Evolutionary conservation across 1,140 invertebrate species (phyloP).

Genomic region (Liolophura sinensis): DNA sequence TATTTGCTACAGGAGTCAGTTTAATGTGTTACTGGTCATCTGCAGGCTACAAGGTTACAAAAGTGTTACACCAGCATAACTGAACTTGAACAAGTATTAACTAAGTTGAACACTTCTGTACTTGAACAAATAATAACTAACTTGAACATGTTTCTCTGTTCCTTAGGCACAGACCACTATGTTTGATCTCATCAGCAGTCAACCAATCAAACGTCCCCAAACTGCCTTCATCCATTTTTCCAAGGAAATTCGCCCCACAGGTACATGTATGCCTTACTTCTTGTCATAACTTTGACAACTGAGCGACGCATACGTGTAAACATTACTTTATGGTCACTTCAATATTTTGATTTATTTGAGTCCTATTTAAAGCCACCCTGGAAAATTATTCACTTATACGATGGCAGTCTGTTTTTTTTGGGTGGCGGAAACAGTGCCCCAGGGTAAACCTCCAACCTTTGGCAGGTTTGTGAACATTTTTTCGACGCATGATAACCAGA

Average conservation of each 20-base stretch:
- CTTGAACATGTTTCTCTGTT: not conserved
- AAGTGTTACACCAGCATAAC: too few relatives aligned
- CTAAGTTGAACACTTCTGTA: too few relatives aligned
- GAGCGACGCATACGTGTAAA: not conserved
- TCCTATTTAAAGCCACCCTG: not conserved
- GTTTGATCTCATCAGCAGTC: conserved; percentile 29
- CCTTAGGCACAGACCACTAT: conserved; percentile 16
- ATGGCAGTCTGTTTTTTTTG: too few relatives aligned
- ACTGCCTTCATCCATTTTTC: conserved; percentile 13
- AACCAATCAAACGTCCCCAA: conserved; percentile 21
- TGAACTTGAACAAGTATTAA: too few relatives aligned
- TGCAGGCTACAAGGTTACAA: too few relatives aligned
- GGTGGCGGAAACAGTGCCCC: too few relatives aligned
- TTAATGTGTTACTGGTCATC: too few relatives aligned
- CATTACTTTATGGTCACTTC: not conserved
- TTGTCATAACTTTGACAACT: not conserved
- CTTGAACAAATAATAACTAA: not conserved
- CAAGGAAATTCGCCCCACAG: conserved; percentile 11
- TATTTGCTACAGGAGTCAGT: too few relatives aligned
- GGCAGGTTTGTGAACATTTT: too few relatives aligned
- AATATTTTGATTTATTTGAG: conserved; percentile 2
- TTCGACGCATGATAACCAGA: too few relatives aligned
- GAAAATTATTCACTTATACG: too few relatives aligned
- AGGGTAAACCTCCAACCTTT: too few relatives aligned
- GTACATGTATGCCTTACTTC: conserved; percentile 1